Evolutionary conservation across 2,113 vertebrate species (phyloP), one percentile per base, ranked within the genome.

Genomic region (Chaetodon auriga): DNA sequence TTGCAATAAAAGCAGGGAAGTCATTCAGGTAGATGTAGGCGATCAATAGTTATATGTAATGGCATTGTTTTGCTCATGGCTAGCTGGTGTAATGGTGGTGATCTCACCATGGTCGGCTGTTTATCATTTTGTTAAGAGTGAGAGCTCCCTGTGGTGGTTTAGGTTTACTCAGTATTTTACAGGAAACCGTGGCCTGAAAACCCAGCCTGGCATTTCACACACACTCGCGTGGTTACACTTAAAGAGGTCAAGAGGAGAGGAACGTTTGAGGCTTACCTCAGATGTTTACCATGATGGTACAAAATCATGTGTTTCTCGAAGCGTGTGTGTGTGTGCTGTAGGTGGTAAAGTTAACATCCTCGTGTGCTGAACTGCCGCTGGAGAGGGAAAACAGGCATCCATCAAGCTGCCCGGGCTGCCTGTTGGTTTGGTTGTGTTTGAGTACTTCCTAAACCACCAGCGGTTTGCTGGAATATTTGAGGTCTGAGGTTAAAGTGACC

Each of bases 331-430:
- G 63, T 48, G 75, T 64, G 53, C 75, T 84, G 82, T 80, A 89
- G 76, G 86, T 69, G 72, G 90, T 82, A 80, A 65, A 82, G 72
- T 83, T 88, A 84, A 89, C 83, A 80, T 90, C 78, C 77, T 72
- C 0, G 11, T 86, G 73, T 38, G 53, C 49, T 75, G 66, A 85
- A 53, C 62, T 64, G 51, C 78, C 78, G 61, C 70, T 49, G 6
- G 4, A 61, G 82, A 90, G 68, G 71, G 60, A 87, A 83, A 86
- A 88, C 71, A 58, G 9, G 79, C 83, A 85, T 92, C 74, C 76
- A 55, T 89, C 86, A 89, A 45, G 23, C 51, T 38, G 70, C 48
- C 51, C 49, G 13, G 51, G 61, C 64, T 74, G 68, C 83, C 83
- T 60, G 73, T 46, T 70, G 70, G 35, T 78, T 78, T 68, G 68